Percentiles rank a stretch among this genome's conserved stretches.
Conservation (phyloP, 1,140 invertebrate genomes). For the Bombus sibiricus region DNA sequence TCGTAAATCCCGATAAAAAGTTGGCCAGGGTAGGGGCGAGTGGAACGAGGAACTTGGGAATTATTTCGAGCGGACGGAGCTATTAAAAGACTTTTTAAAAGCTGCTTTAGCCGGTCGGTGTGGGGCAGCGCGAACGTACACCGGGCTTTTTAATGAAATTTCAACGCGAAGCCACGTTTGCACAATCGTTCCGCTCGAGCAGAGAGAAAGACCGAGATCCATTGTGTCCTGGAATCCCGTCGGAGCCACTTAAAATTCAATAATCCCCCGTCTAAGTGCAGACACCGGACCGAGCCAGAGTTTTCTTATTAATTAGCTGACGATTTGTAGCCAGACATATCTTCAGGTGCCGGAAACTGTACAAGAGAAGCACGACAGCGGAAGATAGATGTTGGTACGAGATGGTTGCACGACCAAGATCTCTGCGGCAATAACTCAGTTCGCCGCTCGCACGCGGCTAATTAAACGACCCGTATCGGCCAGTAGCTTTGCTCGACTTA, state of each 20-base stretch:
- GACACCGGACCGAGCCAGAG: neutral
- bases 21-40: neutral
- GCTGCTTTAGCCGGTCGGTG: slow-evolving; percentile 10
- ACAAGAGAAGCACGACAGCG: neutral
- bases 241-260: slow-evolving; percentile 28
- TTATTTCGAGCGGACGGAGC: slow-evolving; percentile 33
- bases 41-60: slow-evolving; percentile 24
- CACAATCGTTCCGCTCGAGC: slow-evolving; percentile 25
- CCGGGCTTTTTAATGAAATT: slow-evolving; percentile 40
- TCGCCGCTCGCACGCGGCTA: slow-evolving; percentile 28
- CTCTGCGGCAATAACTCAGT: slow-evolving; percentile 17
- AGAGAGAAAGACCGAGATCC: slow-evolving; percentile 1
- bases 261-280: slow-evolving; percentile 2
- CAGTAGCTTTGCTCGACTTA: slow-evolving; percentile 63
- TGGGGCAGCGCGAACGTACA: neutral
- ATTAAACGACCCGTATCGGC: slow-evolving; percentile 60
- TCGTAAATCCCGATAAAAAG: slow-evolving; percentile 33
- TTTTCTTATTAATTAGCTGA: slow-evolving; percentile 39
- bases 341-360: neutral
- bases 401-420: neutral
- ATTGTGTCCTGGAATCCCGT: slow-evolving; percentile 30
- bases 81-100: slow-evolving; percentile 49
- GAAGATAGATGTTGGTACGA: slow-evolving; percentile 7
- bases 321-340: slow-evolving; percentile 9
- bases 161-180: slow-evolving; percentile 37